Evolutionary conservation across 2,888 invertebrate species (phyloP).

Genomic region (Colostygia pectinataria): DNA sequence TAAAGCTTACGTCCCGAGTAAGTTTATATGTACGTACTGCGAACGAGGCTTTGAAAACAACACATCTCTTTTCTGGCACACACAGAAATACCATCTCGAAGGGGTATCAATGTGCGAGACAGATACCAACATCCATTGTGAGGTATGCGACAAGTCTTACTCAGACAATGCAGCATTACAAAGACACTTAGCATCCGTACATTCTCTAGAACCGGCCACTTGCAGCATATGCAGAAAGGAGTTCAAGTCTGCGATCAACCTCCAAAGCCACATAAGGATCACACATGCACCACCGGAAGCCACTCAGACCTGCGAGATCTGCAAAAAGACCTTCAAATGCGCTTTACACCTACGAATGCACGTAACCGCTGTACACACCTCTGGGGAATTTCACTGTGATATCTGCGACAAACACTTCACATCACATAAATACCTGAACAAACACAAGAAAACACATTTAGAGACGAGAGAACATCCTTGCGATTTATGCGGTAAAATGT

Average conservation of each 20-base stretch:
- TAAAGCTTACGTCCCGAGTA: slow-evolving; percentile 9
- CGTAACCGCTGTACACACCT: slow-evolving; percentile 44
- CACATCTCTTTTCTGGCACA: slow-evolving; percentile 43
- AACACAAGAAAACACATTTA: slow-evolving; percentile 47
- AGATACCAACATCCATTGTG: slow-evolving; percentile 17
- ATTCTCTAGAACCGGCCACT: slow-evolving; percentile 38
- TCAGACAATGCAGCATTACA: slow-evolving; percentile 40
- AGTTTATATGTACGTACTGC: slow-evolving; percentile 26
- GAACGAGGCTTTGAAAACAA: slow-evolving; percentile 34
- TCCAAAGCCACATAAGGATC: slow-evolving; percentile 46
- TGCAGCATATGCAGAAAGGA: slow-evolving; percentile 47
- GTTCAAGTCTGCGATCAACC: slow-evolving; percentile 42
- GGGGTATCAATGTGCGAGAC: not conserved
- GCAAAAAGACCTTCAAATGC: slow-evolving; percentile 50
- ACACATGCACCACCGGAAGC: slow-evolving; percentile 53
- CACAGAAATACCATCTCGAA: slow-evolving; percentile 35
- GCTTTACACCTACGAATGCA: slow-evolving; percentile 47
- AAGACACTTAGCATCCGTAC: slow-evolving; percentile 44
- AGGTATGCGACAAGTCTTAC: slow-evolving; percentile 40
- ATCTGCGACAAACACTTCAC: slow-evolving; percentile 46
- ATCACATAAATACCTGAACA: slow-evolving; percentile 44
- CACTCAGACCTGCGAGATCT: slow-evolving; percentile 40
- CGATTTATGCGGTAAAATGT: slow-evolving; percentile 42
- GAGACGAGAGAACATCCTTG: slow-evolving; percentile 37
- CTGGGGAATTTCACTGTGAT: slow-evolving; percentile 41